Base-by-base conservation (phyloP, 35 echinoderm and acorn worm species). In the Apostichopus japonicus region DNA sequence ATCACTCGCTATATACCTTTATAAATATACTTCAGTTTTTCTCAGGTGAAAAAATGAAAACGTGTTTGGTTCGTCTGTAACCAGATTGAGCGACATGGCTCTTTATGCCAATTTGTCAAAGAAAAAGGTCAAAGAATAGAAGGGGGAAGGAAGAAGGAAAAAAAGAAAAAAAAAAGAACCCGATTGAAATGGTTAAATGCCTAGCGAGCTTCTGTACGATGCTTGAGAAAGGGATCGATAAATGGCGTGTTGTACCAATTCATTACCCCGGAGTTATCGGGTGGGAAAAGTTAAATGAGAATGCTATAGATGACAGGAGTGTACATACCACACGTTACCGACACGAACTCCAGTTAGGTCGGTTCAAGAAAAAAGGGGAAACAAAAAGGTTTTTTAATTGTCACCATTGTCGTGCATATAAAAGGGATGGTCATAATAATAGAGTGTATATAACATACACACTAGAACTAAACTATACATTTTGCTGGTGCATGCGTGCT, bases 161-260 rank as follows among this genome's bases (percentile, higher is more conserved):
- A 72, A 22, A 44, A 44, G 33, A 1, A 44, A 44, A 44, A 25
- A 25, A 44, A 44, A 44, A 44, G 33, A 44, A 44, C 2, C 33
- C 21, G 62, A 89, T 89, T 63, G 62, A 89, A 71, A 21, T 54
- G 17, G 44, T 14, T 72, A 89, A 89, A 22, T 89, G 86, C 86
- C 67, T 63, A 89, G 63, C 86, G 56, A 89, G 62, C 13, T 89
- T 89, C 27, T 89, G 33, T 73, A 73, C 86, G 61, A 10, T 89
- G 10, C 86, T 89, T 73, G 86, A 44, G 33, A 89, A 73, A 89
- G 13, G n/a, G 25, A 89, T 89, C 86, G 86, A 89, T 89, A 89
- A 89, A 89, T 89, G 86, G 86, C 86, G 86, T 89, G 86, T 89
- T 89, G 86, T 89, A 89, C 86, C 71, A 89, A 89, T 89, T 89